Conservation (phyloP, 2,113 vertebrate genomes). For the Vanacampus margaritifer region DNA sequence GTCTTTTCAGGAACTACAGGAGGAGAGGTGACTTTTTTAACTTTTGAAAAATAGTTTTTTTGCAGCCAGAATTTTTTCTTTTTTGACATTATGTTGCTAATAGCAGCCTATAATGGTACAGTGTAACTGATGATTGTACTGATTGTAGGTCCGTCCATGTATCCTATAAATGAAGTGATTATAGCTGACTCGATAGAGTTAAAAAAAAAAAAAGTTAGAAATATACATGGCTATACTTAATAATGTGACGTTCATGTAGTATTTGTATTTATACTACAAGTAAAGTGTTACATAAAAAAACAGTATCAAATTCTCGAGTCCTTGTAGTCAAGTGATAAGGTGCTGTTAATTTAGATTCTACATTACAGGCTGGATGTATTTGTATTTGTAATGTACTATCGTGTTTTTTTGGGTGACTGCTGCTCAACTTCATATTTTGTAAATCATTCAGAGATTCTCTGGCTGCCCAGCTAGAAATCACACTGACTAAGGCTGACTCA, state of each 20-base stretch:
- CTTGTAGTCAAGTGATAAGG: neutral
- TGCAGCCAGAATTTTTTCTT: neutral
- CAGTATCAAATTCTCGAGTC: too few species aligned
- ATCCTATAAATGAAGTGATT: neutral
- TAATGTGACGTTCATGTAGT: neutral
- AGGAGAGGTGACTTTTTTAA: slow-evolving; percentile 81
- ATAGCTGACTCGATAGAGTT: neutral
- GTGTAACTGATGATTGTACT: neutral
- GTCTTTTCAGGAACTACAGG: slow-evolving; percentile 89
- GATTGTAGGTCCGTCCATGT: neutral
- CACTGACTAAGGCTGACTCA: slow-evolving; percentile 94
- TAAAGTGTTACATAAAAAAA: neutral
- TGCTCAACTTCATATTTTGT: neutral
- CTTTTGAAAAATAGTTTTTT: neutral
- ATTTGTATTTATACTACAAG: neutral
- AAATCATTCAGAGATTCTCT: slow-evolving; percentile 82
- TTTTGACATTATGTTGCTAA: neutral
- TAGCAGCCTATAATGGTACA: slow-evolving; percentile 2
- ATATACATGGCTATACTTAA: neutral
- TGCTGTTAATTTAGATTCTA: neutral
- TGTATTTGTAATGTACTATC: neutral
- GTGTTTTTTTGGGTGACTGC: neutral
- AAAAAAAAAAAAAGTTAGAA: neutral
- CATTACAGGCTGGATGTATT: neutral
- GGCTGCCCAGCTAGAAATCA: slow-evolving; percentile 96